These are phyloP conservation scores for Heliconius sara DNA, from an alignment of 2,888 invertebrate species.

Conservation along the genomic window DNA sequence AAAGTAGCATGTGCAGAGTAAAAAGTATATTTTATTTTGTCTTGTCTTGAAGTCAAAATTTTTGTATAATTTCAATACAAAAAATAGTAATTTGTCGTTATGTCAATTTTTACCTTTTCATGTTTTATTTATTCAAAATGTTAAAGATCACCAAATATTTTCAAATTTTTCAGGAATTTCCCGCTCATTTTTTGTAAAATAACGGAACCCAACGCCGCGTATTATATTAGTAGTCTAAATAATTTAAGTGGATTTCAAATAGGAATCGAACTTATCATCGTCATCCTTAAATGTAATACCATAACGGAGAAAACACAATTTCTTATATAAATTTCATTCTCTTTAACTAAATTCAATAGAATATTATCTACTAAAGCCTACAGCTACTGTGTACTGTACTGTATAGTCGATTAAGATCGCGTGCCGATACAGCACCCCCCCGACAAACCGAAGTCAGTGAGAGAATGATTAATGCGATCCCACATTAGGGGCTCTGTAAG, in stretches of 20 bases:
- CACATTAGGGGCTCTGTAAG: constrained; percentile 65
- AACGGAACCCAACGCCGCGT: not conserved
- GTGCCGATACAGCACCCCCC: constrained; percentile 26
- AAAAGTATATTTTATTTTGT: not conserved
- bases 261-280: not conserved
- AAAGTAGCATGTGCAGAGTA: not conserved
- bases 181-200: not conserved
- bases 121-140: too few species aligned
- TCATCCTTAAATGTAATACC: not conserved
- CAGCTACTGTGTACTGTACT: constrained; percentile 6
- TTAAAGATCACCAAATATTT: too few species aligned
- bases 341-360: constrained; percentile 17
- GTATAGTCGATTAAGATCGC: constrained; percentile 39
- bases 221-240: not conserved
- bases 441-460: constrained; percentile 64
- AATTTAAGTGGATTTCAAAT: not conserved
- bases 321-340: not conserved
- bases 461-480: constrained; percentile 78
- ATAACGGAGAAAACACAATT: not conserved
- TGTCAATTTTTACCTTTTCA: not conserved
- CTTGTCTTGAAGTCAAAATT: not conserved
- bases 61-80: not conserved
- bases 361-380: constrained; percentile 16
- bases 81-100: not conserved
- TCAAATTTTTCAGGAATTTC: not conserved